These are phyloP conservation scores for Otus sunia DNA, from an alignment of 2,113 vertebrate species.

Conservation along the genomic window DNA sequence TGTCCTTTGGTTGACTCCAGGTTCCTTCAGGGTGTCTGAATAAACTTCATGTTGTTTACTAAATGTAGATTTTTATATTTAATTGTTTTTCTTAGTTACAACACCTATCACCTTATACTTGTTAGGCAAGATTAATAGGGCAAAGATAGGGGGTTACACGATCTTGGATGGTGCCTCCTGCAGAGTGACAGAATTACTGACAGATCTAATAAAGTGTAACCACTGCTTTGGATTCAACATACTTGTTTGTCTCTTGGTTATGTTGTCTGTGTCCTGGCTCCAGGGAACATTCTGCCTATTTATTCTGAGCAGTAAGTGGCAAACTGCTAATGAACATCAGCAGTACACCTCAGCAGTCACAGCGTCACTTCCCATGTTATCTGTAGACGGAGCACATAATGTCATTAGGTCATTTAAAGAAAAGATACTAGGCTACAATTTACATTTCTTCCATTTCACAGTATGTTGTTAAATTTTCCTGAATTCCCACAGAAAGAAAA, in stretches of 20 bases:
- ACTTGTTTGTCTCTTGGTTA: conserved; percentile 15
- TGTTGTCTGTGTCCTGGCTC: neutral
- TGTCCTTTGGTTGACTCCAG: neutral
- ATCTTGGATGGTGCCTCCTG: neutral
- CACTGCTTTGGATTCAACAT: neutral
- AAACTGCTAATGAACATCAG: conserved; percentile 35
- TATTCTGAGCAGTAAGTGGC: conserved; percentile 6
- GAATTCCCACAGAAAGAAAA: neutral
- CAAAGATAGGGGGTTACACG: neutral
- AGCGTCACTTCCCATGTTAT: neutral
- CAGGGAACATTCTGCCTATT: conserved; percentile 11
- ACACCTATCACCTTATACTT: conserved; percentile 3
- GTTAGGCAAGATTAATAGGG: conserved; percentile 50
- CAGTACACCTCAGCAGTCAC: neutral
- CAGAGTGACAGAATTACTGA: conserved; percentile 49
- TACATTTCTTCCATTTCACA: neutral
- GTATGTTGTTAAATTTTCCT: neutral
- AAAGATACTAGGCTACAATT: neutral
- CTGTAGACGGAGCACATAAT: neutral
- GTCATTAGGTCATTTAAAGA: neutral
- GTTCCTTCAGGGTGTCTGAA: neutral
- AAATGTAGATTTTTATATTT: neutral
- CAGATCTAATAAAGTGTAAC: conserved; percentile 53
- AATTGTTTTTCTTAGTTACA: conserved; percentile 29
- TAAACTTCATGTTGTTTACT: neutral